A percentile compares a stretch with the other conserved stretches of the same genome.
Evolutionary conservation across 2,888 invertebrate species (phyloP).

Genomic region (Brachypterus glaber): DNA sequence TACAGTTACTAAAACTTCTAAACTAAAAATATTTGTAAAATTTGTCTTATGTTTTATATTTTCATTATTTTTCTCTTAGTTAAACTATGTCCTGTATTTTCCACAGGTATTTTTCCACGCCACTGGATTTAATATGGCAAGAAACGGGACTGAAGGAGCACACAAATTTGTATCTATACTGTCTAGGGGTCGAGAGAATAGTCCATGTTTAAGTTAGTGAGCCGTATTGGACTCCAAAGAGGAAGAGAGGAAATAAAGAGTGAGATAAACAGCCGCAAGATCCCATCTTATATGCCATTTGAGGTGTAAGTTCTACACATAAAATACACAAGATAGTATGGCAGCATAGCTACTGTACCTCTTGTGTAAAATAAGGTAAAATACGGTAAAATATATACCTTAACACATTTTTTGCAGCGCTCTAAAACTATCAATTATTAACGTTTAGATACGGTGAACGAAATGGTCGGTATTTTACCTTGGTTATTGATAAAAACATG

Average conservation of each 20-base stretch:
- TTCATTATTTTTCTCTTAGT: too few species aligned
- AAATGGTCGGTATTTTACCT: too few species aligned
- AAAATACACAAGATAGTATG: slow-evolving; percentile 36
- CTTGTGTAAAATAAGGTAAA: slow-evolving; percentile 21
- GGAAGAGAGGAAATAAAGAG: slow-evolving; percentile 10
- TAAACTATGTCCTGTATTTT: too few species aligned
- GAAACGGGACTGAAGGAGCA: slow-evolving; percentile 26
- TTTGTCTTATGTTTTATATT: too few species aligned
- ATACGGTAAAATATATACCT: too few species aligned
- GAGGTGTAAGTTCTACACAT: slow-evolving; percentile 33
- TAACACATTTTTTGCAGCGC: too few species aligned
- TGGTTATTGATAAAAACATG: too few species aligned
- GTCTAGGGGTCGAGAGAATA: slow-evolving; percentile 26
- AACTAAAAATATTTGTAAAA: too few species aligned
- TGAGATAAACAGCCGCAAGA: slow-evolving; percentile 22
- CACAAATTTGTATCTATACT: slow-evolving; percentile 34
- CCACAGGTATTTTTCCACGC: too few species aligned
- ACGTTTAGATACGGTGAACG: too few species aligned
- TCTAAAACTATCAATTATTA: too few species aligned
- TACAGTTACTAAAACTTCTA: too few species aligned
- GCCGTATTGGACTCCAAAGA: slow-evolving; percentile 25
- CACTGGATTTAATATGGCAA: slow-evolving; percentile 4
- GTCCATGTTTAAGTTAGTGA: slow-evolving; percentile 31
- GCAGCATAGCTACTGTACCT: slow-evolving; percentile 34
- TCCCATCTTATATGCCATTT: slow-evolving; percentile 31